A percentile compares a stretch with the other conserved stretches of the same genome.
These are phyloP conservation scores for Drosophila watanabei DNA, from an alignment of 1,140 invertebrate species.

Conservation along the genomic window DNA sequence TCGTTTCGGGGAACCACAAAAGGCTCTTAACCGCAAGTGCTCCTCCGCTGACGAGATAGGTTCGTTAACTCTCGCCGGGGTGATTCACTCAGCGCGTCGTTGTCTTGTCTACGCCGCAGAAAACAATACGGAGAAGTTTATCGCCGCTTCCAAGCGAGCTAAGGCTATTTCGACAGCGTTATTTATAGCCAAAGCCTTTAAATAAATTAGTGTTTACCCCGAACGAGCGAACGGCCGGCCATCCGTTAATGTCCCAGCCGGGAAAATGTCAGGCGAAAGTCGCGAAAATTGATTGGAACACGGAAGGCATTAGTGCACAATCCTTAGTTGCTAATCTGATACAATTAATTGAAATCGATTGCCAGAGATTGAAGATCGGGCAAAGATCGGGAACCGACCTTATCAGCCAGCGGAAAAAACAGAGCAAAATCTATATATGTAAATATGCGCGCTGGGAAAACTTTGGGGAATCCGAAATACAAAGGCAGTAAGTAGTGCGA, in stretches of 20 bases:
- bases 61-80: constrained; percentile 43
- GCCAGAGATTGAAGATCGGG: constrained; percentile 37
- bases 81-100: constrained; percentile 33
- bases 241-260: constrained; percentile 26
- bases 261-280: constrained; percentile 47
- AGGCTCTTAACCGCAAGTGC: constrained; percentile 34
- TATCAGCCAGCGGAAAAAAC: constrained; percentile 45
- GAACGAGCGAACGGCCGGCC: not conserved
- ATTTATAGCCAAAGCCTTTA: constrained; percentile 51
- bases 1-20: constrained; percentile 21
- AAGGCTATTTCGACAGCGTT: constrained; percentile 47
- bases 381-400: constrained; percentile 33
- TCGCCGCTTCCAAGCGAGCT: constrained; percentile 39
- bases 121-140: constrained; percentile 53
- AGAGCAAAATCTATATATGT: not conserved
- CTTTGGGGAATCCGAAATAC: constrained; percentile 36
- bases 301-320: constrained; percentile 32
- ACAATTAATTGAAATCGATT: constrained; percentile 46
- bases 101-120: constrained; percentile 51
- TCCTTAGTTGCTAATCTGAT: constrained; percentile 21
- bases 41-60: constrained; percentile 23
- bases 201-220: constrained; percentile 47
- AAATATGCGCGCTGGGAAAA: constrained; percentile 15
- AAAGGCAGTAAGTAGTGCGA: constrained; percentile 27
- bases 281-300: constrained; percentile 44